Evolutionary conservation across 2,797 vertebrate genomes (phyloP).

Genomic region (Taeniopygia guttata): DNA sequence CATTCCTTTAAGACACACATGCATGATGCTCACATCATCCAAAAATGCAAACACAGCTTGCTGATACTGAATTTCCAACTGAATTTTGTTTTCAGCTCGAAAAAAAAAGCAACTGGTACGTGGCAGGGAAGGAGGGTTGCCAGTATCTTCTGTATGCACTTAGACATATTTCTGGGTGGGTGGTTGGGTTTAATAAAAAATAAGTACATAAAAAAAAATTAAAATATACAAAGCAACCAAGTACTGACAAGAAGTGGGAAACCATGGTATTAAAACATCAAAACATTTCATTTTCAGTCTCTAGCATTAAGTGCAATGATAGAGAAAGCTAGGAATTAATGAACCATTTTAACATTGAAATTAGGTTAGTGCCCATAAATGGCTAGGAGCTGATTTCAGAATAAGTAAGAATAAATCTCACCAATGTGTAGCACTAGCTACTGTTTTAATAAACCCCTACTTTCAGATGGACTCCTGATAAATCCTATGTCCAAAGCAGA

Average conservation of each 20-base stretch:
- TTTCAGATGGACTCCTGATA: neutral
- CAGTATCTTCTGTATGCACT: neutral
- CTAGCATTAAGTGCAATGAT: neutral
- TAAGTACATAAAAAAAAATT: neutral
- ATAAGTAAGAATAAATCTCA: constrained; percentile 1
- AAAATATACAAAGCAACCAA: neutral
- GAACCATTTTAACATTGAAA: neutral
- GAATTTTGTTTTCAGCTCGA: neutral
- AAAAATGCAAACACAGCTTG: neutral
- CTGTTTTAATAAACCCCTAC: neutral
- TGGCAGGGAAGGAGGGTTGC: neutral
- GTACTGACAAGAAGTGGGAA: neutral
- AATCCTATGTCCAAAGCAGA: neutral
- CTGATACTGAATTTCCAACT: neutral
- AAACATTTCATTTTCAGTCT: neutral
- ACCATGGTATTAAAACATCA: neutral
- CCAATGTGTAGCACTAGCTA: neutral
- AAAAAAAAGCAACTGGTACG: neutral
- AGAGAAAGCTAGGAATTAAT: constrained; percentile 13
- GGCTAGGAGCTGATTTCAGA: constrained; percentile 9
- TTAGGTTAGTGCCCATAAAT: constrained; percentile 8
- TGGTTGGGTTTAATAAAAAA: neutral
- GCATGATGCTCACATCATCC: neutral
- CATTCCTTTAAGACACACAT: neutral
- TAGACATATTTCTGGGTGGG: neutral